Evolutionary conservation across 2,113 vertebrate species (phyloP), one percentile per base, ranked within the genome.

Genomic region (Nibea coibor): DNA sequence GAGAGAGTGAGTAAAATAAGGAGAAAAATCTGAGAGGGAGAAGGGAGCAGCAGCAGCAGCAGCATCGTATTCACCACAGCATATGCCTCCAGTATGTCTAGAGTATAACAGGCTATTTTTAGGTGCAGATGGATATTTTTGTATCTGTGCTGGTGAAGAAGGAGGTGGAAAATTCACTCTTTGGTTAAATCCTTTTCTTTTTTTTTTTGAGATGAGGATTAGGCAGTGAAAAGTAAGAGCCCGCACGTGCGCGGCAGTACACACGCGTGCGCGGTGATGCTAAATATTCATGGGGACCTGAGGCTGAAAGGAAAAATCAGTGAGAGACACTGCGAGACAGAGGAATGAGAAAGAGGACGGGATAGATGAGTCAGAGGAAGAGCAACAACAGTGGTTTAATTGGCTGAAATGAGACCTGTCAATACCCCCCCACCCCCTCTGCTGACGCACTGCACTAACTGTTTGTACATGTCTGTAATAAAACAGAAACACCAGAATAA

Each of bases 61-160:
- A 54, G 24, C 71, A 57, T 81, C 42, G n/a, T 72, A 69, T 72
- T 81, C 79, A 61, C 73, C 47, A n/a, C 59, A 77, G 87, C 87
- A 82, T 85, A 87, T 80, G 63, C 68, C 78, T 81, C 78, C 78
- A 72, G 70, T 71, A 72, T 78, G 75, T 82, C 74, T 85, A 57
- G 72, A 83, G 85, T 59, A 72, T 75, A 68, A 50, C 15, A 12
- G 45, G 63, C 86, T 93, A 94, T 93, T 93, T 92, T 90, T 93
- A 93, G 93, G 80, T 48, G 11, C 80, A n/a, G 26, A 56, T 73
- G 83, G 63, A 54, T 90, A 91, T 94, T 89, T 94, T 89, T 90
- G 72, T 70, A 83, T 71, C 78, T 19, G 53, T 43, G 77, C 86
- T 72, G 80, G 80, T 64, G 73, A 17, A 76, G 67, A 80, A 83